Evolutionary conservation across 2,888 invertebrate species (phyloP).

Genomic region (Strigamia transsilvanica): DNA sequence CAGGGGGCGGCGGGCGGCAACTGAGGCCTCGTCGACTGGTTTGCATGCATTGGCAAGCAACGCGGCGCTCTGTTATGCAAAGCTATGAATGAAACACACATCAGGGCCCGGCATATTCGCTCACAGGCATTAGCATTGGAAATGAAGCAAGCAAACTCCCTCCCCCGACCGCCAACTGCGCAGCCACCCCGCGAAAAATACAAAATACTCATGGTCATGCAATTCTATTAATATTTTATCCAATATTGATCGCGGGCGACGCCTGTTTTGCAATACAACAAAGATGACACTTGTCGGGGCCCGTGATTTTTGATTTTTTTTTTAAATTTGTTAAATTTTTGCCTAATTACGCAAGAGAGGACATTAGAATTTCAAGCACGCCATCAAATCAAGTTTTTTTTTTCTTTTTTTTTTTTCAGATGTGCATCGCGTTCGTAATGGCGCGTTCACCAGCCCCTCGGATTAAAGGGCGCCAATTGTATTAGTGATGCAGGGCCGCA

Average conservation of each 20-base stretch:
- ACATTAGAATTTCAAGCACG: slow-evolving; percentile 53
- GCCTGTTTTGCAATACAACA: background rate
- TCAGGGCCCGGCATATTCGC: slow-evolving; percentile 55
- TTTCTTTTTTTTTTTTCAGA: background rate
- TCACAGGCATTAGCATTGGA: slow-evolving; percentile 59
- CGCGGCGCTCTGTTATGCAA: slow-evolving; percentile 69
- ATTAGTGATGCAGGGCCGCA: slow-evolving; percentile 3
- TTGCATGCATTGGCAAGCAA: slow-evolving; percentile 57
- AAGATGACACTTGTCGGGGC: slow-evolving; percentile 9
- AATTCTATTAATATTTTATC: slow-evolving; percentile 58
- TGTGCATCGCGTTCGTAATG: slow-evolving; percentile 50
- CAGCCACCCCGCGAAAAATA: background rate
- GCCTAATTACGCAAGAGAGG: slow-evolving; percentile 53
- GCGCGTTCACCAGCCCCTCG: slow-evolving; percentile 39
- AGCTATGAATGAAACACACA: slow-evolving; percentile 70
- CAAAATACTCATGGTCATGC: slow-evolving; percentile 55
- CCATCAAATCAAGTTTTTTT: slow-evolving; percentile 52
- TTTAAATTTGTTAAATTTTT: slow-evolving; percentile 39
- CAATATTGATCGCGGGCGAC: slow-evolving; percentile 55
- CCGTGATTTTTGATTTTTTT: background rate
- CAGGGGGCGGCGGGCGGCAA: slow-evolving; percentile 41
- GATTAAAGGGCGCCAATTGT: slow-evolving; percentile 48
- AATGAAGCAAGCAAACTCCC: slow-evolving; percentile 57
- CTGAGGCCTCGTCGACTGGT: slow-evolving; percentile 53
- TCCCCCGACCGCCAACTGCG: slow-evolving; percentile 47